A percentile compares a stretch with the other conserved stretches of the same genome.
These are phyloP conservation scores for Berghia stephanieae DNA, from an alignment of 1,140 invertebrate species.

Conservation along the genomic window DNA sequence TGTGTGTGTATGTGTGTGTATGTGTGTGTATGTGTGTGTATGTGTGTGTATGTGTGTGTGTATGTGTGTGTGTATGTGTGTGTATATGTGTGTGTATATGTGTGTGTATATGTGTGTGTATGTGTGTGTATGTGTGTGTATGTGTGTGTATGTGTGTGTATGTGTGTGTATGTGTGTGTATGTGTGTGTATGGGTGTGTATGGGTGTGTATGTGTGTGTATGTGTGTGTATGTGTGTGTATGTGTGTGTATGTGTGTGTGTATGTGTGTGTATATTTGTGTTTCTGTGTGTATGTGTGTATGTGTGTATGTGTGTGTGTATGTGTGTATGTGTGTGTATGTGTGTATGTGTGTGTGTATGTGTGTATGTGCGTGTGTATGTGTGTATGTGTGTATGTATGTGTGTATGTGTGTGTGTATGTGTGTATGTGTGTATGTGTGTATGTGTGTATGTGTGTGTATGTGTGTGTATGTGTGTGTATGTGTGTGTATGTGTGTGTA, in stretches of 20 bases:
- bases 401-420: not conserved
- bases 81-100: not conserved
- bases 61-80: slow-evolving; percentile 13
- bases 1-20: slow-evolving; percentile 12
- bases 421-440: slow-evolving; percentile 19
- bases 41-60: slow-evolving; percentile 3
- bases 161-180: slow-evolving; percentile 14
- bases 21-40: slow-evolving; percentile 20
- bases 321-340: not conserved
- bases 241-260: too few relatives aligned
- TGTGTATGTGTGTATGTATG: slow-evolving; percentile 18
- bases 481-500: not conserved
- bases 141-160: slow-evolving; percentile 7
- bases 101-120: slow-evolving; percentile 11
- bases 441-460: slow-evolving; percentile 13
- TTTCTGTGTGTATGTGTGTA: too few relatives aligned
- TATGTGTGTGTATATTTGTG: too few relatives aligned
- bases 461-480: slow-evolving; percentile 1
- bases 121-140: slow-evolving; percentile 1
- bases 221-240: not conserved
- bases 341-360: slow-evolving; percentile 21
- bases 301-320: too few relatives aligned
- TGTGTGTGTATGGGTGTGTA: not conserved
- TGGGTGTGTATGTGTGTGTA: not conserved
- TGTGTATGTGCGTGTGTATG: slow-evolving; percentile 21